A percentile compares a stretch with the other conserved stretches of the same genome.
phyloP scores from a whole-genome alignment of 2,888 invertebrate genomes.

The Eupithecia dodoneata region DNA sequence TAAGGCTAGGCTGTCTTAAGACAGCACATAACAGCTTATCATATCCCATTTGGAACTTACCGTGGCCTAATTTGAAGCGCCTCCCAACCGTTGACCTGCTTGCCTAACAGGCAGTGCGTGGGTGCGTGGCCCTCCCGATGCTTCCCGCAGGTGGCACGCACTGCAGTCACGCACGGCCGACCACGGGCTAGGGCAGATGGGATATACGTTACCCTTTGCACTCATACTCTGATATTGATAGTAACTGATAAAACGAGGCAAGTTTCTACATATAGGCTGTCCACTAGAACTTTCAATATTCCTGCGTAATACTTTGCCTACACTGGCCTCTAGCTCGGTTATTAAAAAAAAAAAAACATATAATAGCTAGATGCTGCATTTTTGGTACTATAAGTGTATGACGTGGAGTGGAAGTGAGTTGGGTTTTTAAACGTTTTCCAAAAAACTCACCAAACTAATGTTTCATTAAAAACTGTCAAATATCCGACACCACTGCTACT shows the following conservation, averaged over 20 bases:
- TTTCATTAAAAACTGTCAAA: not conserved
- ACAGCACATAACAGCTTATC: not conserved
- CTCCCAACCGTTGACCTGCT: conserved; percentile 16
- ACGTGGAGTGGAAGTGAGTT: not conserved
- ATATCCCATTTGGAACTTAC: not conserved
- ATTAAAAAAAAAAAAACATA: too few species aligned
- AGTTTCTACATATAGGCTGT: not conserved
- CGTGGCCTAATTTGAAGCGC: not conserved
- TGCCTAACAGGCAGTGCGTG: not conserved
- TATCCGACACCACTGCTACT: not conserved
- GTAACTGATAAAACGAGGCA: not conserved
- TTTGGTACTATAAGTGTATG: not conserved
- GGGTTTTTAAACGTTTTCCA: not conserved
- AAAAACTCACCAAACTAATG: not conserved
- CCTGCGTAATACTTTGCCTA: too few species aligned
- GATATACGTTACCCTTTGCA: conserved; percentile 15
- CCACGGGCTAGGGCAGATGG: conserved; percentile 14
- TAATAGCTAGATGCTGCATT: not conserved
- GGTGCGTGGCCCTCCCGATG: not conserved
- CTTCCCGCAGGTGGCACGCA: not conserved
- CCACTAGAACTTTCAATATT: not conserved
- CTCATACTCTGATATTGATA: not conserved
- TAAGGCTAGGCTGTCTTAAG: too few species aligned
- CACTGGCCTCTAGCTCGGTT: not conserved
- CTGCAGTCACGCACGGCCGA: not conserved